phyloP scores from a whole-genome alignment of 2,888 invertebrate genomes.

The Hoplodrina blanda region DNA sequence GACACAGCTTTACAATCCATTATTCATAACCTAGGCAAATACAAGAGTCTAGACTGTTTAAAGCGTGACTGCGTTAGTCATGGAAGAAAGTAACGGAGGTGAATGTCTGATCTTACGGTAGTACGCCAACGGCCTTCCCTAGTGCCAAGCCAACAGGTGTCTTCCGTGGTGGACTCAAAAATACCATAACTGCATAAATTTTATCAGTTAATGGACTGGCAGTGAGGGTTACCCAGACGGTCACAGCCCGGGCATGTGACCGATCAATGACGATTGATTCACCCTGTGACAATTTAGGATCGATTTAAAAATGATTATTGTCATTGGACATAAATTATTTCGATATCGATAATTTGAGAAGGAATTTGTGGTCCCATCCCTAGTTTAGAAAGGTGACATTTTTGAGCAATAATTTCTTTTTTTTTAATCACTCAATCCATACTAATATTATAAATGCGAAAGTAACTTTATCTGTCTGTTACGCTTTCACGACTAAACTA shows the following conservation, averaged over 20 bases:
- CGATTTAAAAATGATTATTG: neutral
- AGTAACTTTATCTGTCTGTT: too few relatives aligned
- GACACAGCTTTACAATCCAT: constrained; percentile 30
- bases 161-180: constrained; percentile 31
- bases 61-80: constrained; percentile 60
- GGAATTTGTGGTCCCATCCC: neutral
- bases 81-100: constrained; percentile 70
- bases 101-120: constrained; percentile 66
- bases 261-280: constrained; percentile 29
- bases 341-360: constrained; percentile 32
- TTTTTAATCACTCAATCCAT: too few relatives aligned
- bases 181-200: constrained; percentile 8
- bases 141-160: constrained; percentile 56
- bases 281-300: constrained; percentile 21
- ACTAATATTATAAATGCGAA: too few relatives aligned
- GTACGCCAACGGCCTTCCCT: constrained; percentile 62
- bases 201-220: constrained; percentile 16
- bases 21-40: constrained; percentile 55
- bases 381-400: neutral
- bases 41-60: constrained; percentile 55
- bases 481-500: too few relatives aligned
- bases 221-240: constrained; percentile 8
- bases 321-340: neutral
- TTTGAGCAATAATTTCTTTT: neutral
- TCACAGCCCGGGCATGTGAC: constrained; percentile 3